Evolutionary conservation across 2,888 invertebrate genomes (phyloP), one percentile per base, ranked within the genome.

Genomic region (Scrobipalpa costella): DNA sequence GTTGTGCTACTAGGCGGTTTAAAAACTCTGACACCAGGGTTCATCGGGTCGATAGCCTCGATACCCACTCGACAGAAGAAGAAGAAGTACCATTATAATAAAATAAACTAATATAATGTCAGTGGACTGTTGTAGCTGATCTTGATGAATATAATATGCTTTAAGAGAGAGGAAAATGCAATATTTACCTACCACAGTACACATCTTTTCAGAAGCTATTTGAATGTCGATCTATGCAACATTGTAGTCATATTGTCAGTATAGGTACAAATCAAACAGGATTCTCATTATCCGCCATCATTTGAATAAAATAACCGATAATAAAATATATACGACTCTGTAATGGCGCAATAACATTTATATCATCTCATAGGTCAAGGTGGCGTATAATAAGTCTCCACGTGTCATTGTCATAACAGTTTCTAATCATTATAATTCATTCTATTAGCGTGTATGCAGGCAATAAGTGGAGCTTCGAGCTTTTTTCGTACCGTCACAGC

Each of bases 401-500:
- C 19, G 21, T 40, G 40, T 59, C 59, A 59, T 44, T 38, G 59
- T 44, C 60, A 27, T 33, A 38, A 49, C 33, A 34, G 15, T 17
- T 49, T 13, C 60, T 60, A 49, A 60, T 60, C 49, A 60, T 49
- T 17, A 49, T 60, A 44, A 60, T 13, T 64, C 49, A 63, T 47
- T 59, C 38, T 63, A 59, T 63, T 63, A 59, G 58, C 63, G 63
- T 59, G 63, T 9, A 27, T 44, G 17, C 36, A 59, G 33, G 57
- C 13, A 52, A 63, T 44, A 63, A 58, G 59, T 27, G 52, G 21
- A 64, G 61, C 40, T 61, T 52, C 50, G 57, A 40, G 11, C 11
- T 57, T 65, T 62, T 65, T 58, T 11, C 13, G 17, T 44, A n/a
- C 60, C 50, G 58, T 61, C 59, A 47, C 47, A 49, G 72, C 65